A percentile compares a stretch with the other conserved stretches of the same genome.
Conservation (phyloP, 2,113 vertebrate species). For the Atlantisia rogersi region DNA sequence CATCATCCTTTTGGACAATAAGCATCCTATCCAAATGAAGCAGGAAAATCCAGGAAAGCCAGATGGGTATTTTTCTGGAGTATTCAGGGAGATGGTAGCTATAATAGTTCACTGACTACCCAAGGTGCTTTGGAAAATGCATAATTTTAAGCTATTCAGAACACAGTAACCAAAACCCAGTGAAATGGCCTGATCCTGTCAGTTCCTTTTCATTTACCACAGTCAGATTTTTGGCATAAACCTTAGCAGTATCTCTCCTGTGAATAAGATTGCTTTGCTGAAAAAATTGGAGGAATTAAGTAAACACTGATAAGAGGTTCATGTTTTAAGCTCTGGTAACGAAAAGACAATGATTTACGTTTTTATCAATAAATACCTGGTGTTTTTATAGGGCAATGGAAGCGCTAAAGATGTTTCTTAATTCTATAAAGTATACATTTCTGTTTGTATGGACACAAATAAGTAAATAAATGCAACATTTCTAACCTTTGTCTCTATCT, state of each 20-base stretch:
- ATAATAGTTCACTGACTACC: constrained; percentile 60
- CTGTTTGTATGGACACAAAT: not conserved
- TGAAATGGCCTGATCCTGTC: constrained; percentile 65
- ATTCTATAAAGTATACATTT: not conserved
- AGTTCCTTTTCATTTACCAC: constrained; percentile 60
- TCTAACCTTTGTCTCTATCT: not conserved
- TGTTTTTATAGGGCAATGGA: not conserved
- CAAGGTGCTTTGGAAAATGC: constrained; percentile 62
- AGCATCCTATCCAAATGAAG: constrained; percentile 14
- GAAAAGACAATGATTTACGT: not conserved
- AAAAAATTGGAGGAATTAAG: constrained; percentile 3
- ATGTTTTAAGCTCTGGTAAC: not conserved
- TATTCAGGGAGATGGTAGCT: constrained; percentile 37
- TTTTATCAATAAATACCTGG: not conserved
- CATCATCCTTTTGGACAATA: constrained; percentile 46
- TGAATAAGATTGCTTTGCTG: not conserved
- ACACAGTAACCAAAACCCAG: constrained; percentile 48
- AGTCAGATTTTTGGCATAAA: constrained; percentile 23
- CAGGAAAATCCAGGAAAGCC: constrained; percentile 26
- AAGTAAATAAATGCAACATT: not conserved
- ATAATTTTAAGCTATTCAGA: constrained; percentile 51
- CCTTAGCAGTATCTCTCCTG: not conserved
- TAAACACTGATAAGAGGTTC: not conserved
- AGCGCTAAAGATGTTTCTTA: not conserved
- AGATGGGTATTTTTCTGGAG: constrained; percentile 61